A percentile compares a stretch with the other conserved stretches of the same genome.
These are phyloP conservation scores for Irena cyanogastra DNA, from an alignment of 2,113 vertebrate species.

Conservation along the genomic window DNA sequence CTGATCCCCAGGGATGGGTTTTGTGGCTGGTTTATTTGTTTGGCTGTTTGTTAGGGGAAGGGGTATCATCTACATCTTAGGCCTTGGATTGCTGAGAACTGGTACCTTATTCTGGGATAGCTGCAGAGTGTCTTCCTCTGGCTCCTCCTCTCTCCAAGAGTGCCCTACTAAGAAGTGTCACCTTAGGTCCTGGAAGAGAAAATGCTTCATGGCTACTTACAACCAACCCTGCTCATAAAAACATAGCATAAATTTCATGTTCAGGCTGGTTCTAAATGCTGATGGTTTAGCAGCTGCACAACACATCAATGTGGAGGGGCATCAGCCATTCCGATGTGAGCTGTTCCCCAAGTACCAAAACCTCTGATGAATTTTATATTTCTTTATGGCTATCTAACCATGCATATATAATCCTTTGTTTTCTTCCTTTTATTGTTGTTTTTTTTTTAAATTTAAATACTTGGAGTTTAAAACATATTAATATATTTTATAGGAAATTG, in stretches of 20 bases:
- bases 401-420: neutral
- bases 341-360: neutral
- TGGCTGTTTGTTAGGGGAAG: neutral
- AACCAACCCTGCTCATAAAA: neutral
- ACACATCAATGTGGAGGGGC: neutral
- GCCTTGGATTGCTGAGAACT: neutral
- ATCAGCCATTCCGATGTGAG: neutral
- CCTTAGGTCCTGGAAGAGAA: neutral
- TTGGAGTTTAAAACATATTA: neutral
- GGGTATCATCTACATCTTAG: neutral
- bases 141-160: neutral
- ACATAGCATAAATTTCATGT: neutral
- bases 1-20: neutral
- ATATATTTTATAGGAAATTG: neutral
- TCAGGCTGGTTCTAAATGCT: neutral
- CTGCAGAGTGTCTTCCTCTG: neutral
- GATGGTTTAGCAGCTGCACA: neutral
- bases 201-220: neutral
- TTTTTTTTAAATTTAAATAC: neutral
- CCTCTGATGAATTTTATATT: neutral
- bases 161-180: neutral
- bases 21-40: neutral
- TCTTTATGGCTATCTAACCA: neutral
- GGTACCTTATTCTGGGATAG: neutral
- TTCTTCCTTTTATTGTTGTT: neutral